A percentile compares a stretch with the other conserved stretches of the same genome.
These are phyloP conservation scores for Acleris laterana DNA, from an alignment of 2,888 invertebrate species.

Conservation along the genomic window DNA sequence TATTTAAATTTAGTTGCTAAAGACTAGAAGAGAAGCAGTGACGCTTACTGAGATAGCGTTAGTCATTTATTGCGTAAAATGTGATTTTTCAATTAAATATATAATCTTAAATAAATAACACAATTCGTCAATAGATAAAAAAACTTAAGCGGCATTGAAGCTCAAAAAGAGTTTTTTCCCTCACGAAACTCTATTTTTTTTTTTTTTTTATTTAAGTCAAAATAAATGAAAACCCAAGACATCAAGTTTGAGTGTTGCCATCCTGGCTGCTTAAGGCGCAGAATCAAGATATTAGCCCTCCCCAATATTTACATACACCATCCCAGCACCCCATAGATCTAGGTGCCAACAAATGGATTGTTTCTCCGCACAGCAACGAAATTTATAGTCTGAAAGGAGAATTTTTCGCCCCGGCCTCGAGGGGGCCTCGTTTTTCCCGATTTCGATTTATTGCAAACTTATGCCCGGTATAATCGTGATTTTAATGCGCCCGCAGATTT, in stretches of 20 bases:
- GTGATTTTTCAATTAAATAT: neutral
- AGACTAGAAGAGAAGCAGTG: constrained; percentile 10
- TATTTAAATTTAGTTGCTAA: constrained; percentile 28
- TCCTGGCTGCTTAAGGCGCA: neutral
- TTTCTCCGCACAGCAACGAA: constrained; percentile 67
- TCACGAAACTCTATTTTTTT: no score
- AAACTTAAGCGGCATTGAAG: no score
- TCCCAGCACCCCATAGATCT: constrained; percentile 68
- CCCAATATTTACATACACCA: constrained; percentile 69
- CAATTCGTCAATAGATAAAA: no score
- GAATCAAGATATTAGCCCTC: constrained; percentile 54
- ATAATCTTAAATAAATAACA: no score
- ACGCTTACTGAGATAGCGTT: neutral
- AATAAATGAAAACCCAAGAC: no score
- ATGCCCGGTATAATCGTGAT: constrained; percentile 81
- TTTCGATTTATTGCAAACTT: constrained; percentile 79
- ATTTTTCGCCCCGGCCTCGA: constrained; percentile 55
- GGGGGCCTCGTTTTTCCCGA: constrained; percentile 58
- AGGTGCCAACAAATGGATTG: constrained; percentile 78
- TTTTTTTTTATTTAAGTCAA: no score
- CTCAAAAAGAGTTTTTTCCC: no score
- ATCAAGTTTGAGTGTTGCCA: neutral
- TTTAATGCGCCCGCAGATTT: constrained; percentile 79
- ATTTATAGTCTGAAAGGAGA: constrained; percentile 67
- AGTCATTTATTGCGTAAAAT: neutral